Percentiles rank a stretch among this genome's conserved stretches.
Conservation (phyloP, 2,888 invertebrate species). For the Tenthredo distinguenda region DNA sequence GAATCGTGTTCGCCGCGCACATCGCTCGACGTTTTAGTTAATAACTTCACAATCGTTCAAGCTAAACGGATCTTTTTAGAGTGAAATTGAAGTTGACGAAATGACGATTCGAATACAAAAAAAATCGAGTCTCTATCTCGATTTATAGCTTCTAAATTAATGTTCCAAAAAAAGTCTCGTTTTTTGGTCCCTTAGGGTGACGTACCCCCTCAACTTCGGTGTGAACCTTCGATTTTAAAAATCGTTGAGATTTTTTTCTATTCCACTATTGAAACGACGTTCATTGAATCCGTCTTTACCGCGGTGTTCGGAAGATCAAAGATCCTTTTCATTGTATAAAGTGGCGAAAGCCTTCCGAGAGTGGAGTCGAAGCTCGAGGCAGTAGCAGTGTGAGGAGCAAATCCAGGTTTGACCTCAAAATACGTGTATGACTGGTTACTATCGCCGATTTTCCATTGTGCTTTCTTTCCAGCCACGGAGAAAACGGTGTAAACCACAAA, state of each 20-base stretch:
- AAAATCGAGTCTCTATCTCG: no score
- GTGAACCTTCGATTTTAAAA: background rate
- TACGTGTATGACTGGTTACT: background rate
- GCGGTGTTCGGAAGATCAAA: background rate
- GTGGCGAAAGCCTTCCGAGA: background rate
- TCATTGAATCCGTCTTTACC: background rate
- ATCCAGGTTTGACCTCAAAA: slow-evolving; percentile 35
- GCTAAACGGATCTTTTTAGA: no score
- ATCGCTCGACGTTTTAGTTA: no score
- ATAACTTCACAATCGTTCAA: no score
- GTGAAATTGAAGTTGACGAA: no score
- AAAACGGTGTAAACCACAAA: background rate
- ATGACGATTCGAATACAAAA: no score
- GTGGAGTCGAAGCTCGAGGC: background rate
- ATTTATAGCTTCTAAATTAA: no score
- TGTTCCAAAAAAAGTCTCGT: no score
- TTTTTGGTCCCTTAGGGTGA: no score
- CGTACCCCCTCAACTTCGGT: background rate
- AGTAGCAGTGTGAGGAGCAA: background rate
- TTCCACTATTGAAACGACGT: background rate
- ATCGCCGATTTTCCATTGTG: background rate
- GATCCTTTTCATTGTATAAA: background rate
- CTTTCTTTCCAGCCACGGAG: background rate
- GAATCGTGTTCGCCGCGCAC: no score
- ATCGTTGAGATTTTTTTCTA: background rate